phyloP scores from a whole-genome alignment of 1,140 invertebrate species.

The Trachymyrmex septentrionalis region DNA sequence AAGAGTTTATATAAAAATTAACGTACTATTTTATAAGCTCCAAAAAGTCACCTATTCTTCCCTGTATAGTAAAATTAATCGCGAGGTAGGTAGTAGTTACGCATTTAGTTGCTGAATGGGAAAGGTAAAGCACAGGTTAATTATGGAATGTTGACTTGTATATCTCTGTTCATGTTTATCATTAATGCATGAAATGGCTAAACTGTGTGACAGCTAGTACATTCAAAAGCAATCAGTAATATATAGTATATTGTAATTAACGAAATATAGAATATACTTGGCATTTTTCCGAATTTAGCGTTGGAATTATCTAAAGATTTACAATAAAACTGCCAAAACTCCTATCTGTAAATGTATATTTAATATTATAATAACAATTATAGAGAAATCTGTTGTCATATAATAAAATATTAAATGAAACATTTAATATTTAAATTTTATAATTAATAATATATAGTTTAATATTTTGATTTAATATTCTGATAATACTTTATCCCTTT shows the following conservation, averaged over 20 bases:
- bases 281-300: neutral
- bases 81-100: neutral
- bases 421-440: neutral
- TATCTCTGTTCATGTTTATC: neutral
- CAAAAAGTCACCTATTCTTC: neutral
- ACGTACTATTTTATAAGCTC: neutral
- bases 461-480: neutral
- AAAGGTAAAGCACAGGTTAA: neutral
- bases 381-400: neutral
- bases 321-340: neutral
- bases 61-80: neutral
- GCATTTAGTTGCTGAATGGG: constrained; percentile 6
- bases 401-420: neutral
- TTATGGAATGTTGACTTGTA: constrained; percentile 6
- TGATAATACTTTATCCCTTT: constrained; percentile 11
- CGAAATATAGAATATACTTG: neutral
- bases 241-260: neutral
- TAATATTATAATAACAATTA: neutral
- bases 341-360: neutral
- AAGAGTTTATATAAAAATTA: neutral
- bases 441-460: neutral
- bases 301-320: neutral
- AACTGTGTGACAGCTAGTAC: neutral
- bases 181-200: neutral
- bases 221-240: neutral